Conservation (phyloP, 2,888 invertebrate genomes). For the Papilio demoleus region DNA sequence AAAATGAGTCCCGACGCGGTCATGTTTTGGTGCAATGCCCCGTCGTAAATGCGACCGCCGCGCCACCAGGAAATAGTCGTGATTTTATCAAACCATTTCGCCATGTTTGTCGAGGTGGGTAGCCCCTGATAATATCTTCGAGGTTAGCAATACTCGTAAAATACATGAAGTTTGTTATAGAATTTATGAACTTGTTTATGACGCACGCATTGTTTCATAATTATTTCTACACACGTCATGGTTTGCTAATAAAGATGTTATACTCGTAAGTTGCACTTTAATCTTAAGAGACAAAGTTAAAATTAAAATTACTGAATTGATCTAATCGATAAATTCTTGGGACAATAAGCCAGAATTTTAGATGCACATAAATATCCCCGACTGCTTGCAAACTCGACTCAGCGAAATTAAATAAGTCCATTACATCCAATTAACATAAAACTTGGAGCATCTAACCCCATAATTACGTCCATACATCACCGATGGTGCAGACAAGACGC, state of each 20-base stretch:
- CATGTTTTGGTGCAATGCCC: slow-evolving; percentile 52
- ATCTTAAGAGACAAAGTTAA: no score
- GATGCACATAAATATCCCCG: not conserved
- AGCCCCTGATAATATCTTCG: slow-evolving; percentile 46
- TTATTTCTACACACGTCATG: not conserved
- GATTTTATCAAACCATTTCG: slow-evolving; percentile 50
- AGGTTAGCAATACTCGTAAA: slow-evolving; percentile 46
- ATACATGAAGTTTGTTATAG: slow-evolving; percentile 16
- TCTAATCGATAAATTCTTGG: no score
- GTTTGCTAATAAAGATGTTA: no score
- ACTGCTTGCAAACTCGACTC: not conserved
- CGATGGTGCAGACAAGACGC: slow-evolving; percentile 58
- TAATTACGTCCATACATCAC: slow-evolving; percentile 70
- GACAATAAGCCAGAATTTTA: not conserved
- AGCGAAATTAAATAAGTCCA: slow-evolving; percentile 40
- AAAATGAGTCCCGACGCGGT: slow-evolving; percentile 52
- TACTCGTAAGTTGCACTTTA: no score
- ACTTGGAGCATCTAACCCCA: slow-evolving; percentile 53
- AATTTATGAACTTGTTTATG: slow-evolving; percentile 13
- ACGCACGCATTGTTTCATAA: slow-evolving; percentile 5
- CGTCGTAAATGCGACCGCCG: slow-evolving; percentile 50
- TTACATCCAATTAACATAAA: slow-evolving; percentile 51
- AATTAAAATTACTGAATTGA: no score
- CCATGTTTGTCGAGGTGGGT: slow-evolving; percentile 48
- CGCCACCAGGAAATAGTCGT: slow-evolving; percentile 51